These are phyloP conservation scores for Megathymus violae DNA, from an alignment of 1,140 invertebrate genomes.

Conservation along the genomic window DNA sequence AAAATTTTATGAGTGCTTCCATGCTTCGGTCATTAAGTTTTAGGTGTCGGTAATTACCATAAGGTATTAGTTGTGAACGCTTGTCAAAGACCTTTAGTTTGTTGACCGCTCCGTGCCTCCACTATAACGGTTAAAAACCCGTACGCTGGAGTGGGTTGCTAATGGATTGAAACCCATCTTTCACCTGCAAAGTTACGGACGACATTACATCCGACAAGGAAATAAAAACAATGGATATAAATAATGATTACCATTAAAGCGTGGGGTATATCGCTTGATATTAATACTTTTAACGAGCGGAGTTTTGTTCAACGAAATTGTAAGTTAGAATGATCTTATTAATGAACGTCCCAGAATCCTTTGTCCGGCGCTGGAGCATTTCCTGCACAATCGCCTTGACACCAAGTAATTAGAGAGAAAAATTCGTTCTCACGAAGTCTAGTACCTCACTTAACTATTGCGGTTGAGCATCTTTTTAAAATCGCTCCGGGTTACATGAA, in stretches of 20 bases:
- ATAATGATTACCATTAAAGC: constrained; percentile 67
- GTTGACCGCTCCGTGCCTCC: too few species aligned
- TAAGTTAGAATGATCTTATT: constrained; percentile 81
- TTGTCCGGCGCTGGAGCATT: constrained; percentile 73
- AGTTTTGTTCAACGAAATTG: constrained; percentile 79
- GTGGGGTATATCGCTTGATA: constrained; percentile 67
- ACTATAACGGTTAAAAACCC: too few species aligned
- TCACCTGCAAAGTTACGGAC: too few species aligned
- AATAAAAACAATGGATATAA: constrained; percentile 52
- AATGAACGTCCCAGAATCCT: constrained; percentile 78
- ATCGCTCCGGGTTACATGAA: constrained; percentile 41
- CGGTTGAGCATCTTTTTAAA: constrained; percentile 44
- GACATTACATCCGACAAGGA: neutral
- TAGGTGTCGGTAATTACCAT: too few species aligned
- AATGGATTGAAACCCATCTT: too few species aligned
- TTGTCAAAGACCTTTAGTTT: too few species aligned
- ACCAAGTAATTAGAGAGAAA: constrained; percentile 81
- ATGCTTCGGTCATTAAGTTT: too few species aligned
- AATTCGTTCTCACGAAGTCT: constrained; percentile 74
- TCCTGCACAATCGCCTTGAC: constrained; percentile 79
- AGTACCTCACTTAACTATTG: constrained; percentile 62
- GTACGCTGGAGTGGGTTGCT: too few species aligned
- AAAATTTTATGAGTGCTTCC: too few species aligned
- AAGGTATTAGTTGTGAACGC: too few species aligned
- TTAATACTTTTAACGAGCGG: constrained; percentile 74